Evolutionary conservation across 2,888 invertebrate species (phyloP).

Genomic region (Lissonota sp.): DNA sequence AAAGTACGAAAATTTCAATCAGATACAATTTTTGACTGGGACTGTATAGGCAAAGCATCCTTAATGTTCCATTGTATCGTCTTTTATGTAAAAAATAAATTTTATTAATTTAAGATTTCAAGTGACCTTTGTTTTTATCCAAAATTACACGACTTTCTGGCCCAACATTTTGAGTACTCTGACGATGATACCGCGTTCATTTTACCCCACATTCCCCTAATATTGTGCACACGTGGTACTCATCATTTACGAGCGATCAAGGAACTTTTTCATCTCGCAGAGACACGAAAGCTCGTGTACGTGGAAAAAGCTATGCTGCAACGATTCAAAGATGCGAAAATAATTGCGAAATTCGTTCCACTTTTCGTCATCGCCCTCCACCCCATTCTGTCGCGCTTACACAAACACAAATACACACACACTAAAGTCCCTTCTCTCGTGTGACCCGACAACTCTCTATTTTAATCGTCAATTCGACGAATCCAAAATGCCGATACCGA

Average conservation of each 20-base stretch:
- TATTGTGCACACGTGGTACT: background rate
- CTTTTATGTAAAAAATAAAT: no score
- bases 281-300: conserved; percentile 14
- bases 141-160: no score
- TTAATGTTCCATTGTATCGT: no score
- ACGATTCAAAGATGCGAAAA: conserved; percentile 67
- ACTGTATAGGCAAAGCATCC: no score
- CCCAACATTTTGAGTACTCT: no score
- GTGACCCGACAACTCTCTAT: conserved; percentile 56
- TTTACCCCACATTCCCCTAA: background rate
- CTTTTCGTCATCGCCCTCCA: conserved; percentile 70
- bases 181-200: no score
- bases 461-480: conserved; percentile 60
- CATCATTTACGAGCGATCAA: conserved; percentile 9
- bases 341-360: conserved; percentile 72
- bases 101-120: no score
- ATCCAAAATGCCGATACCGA: conserved; percentile 56
- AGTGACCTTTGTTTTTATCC: no score
- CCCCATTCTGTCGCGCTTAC: conserved; percentile 58
- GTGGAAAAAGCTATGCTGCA: conserved; percentile 13
- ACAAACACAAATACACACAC: background rate
- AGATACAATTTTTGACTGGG: no score
- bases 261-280: conserved; percentile 29
- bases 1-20: no score
- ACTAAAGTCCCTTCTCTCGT: background rate